phyloP scores from a whole-genome alignment of 1,140 invertebrate species.

The Lordiphosa clarofinis region DNA sequence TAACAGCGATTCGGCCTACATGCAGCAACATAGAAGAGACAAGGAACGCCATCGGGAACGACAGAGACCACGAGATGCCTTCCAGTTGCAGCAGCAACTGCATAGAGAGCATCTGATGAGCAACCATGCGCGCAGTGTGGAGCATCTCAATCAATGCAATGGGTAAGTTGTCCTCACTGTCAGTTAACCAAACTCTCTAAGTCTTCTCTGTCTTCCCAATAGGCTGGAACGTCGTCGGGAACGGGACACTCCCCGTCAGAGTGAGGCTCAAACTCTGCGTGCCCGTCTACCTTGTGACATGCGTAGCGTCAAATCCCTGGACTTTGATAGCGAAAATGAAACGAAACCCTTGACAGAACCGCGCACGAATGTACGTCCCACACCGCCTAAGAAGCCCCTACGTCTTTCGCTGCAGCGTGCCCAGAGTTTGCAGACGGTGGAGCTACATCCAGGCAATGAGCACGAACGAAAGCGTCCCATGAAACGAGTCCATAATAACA shows the following conservation, averaged over 20 bases:
- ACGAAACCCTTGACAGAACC: conserved; percentile 80
- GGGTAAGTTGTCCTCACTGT: conserved; percentile 36
- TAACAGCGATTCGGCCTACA: conserved; percentile 71
- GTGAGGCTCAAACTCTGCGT: conserved; percentile 52
- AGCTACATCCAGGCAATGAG: conserved; percentile 53
- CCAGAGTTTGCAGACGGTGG: conserved; percentile 88
- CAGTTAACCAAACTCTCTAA: background rate
- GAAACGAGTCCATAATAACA: conserved; percentile 60
- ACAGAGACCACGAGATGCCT: conserved; percentile 47
- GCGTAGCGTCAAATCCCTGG: conserved; percentile 84
- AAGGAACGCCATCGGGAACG: conserved; percentile 69
- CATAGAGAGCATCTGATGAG: conserved; percentile 60
- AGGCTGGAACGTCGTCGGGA: conserved; percentile 63
- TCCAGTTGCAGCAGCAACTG: conserved; percentile 63
- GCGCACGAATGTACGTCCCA: conserved; percentile 82
- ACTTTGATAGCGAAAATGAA: conserved; percentile 82
- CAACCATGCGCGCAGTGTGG: conserved; percentile 70
- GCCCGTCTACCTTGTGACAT: conserved; percentile 80
- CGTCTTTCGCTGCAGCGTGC: conserved; percentile 90
- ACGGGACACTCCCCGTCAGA: conserved; percentile 51
- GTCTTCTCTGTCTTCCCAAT: background rate
- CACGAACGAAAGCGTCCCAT: conserved; percentile 70
- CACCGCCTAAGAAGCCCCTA: conserved; percentile 91
- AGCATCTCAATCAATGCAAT: conserved; percentile 75
- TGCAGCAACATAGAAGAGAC: conserved; percentile 63